phyloP scores from a whole-genome alignment of 2,113 vertebrate genomes.

The Poecile atricapillus region DNA sequence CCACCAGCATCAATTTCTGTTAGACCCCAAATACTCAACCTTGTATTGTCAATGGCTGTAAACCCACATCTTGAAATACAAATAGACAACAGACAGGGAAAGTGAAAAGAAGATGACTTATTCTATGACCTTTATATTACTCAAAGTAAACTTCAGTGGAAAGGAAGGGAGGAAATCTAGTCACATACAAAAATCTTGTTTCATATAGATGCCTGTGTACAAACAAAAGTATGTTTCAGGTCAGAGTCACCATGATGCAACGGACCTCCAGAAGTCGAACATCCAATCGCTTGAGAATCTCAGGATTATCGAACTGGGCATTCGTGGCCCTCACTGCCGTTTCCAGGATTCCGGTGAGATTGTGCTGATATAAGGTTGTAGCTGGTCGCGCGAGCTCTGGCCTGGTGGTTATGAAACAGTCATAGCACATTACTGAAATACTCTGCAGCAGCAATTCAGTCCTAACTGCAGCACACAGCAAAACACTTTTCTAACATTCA shows the following conservation, averaged over 20 bases:
- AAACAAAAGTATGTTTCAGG: neutral
- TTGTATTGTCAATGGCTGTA: neutral
- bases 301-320: slow-evolving; percentile 94
- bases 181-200: neutral
- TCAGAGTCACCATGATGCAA: neutral
- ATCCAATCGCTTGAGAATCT: slow-evolving; percentile 92
- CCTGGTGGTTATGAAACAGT: slow-evolving; percentile 64
- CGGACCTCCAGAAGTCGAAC: slow-evolving; percentile 92
- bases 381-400: slow-evolving; percentile 93
- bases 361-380: slow-evolving; percentile 97
- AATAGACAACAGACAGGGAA: neutral
- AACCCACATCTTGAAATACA: neutral
- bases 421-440: neutral
- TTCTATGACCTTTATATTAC: neutral
- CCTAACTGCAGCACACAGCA: neutral
- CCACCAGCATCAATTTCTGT: neutral
- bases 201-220: neutral
- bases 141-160: neutral
- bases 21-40: neutral
- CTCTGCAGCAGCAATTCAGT: neutral
- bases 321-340: slow-evolving; percentile 95
- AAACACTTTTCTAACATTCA: neutral
- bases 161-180: neutral
- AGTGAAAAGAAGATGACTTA: neutral
- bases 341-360: slow-evolving; percentile 95